phyloP scores from a whole-genome alignment of 2,113 vertebrate species.

The Asarcornis scutulata region DNA sequence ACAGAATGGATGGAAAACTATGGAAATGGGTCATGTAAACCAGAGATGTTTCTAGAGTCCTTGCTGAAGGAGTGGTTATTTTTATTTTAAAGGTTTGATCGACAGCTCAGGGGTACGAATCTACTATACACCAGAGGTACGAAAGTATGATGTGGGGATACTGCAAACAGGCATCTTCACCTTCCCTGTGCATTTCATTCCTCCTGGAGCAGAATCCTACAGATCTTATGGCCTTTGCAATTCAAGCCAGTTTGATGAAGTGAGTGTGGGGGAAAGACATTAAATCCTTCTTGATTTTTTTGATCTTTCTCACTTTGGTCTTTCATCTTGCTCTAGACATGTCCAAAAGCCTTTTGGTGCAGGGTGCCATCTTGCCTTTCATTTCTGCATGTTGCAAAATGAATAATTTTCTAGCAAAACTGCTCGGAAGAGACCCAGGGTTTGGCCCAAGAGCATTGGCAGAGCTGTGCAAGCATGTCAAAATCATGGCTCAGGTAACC shows the following conservation, averaged over 20 bases:
- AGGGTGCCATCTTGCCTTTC: neutral
- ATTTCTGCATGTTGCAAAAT: neutral
- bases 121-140: constrained; percentile 72
- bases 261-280: neutral
- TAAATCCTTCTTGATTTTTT: neutral
- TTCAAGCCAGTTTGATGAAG: constrained; percentile 77
- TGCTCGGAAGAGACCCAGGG: neutral
- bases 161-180: constrained; percentile 73
- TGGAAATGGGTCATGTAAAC: neutral
- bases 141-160: constrained; percentile 75
- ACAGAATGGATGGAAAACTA: neutral
- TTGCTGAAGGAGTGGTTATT: neutral
- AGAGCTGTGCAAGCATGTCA: neutral
- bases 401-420: neutral
- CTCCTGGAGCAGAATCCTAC: constrained; percentile 78
- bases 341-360: neutral
- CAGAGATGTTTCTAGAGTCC: neutral
- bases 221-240: constrained; percentile 80
- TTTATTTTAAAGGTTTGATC: constrained; percentile 63
- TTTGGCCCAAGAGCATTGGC: neutral
- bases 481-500: neutral
- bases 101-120: constrained; percentile 83
- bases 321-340: neutral
- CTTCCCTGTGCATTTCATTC: constrained; percentile 73
- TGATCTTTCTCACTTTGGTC: neutral